Evolutionary conservation across 1,140 invertebrate genomes (phyloP).

Genomic region (Odontomachus brunneus): DNA sequence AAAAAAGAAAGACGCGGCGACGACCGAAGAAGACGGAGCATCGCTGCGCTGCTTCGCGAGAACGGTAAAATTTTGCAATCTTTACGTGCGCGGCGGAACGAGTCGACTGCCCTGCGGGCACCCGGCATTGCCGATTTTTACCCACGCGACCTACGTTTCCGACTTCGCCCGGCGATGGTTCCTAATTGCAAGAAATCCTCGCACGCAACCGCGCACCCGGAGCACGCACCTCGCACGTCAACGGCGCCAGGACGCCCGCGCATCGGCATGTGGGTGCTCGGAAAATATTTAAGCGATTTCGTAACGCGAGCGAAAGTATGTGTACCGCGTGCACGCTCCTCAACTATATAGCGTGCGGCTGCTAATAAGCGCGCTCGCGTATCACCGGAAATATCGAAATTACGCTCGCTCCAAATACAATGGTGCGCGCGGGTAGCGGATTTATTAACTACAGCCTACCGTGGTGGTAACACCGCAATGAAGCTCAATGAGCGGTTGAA

Average conservation of each 20-base stretch:
- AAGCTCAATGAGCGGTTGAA: constrained; percentile 3
- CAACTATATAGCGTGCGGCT: constrained; percentile 27
- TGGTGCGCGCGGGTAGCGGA: background rate
- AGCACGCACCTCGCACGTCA: background rate
- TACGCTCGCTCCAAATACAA: constrained; percentile 36
- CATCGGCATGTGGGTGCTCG: constrained; percentile 21
- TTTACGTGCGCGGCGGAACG: constrained; percentile 37
- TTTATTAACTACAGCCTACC: constrained; percentile 37
- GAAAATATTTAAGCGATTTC: constrained; percentile 56
- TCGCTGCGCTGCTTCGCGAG: constrained; percentile 1
- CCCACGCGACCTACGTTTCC: constrained; percentile 32
- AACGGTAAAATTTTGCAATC: constrained; percentile 49
- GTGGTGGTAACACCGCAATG: background rate
- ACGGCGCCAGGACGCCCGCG: background rate
- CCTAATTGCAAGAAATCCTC: constrained; percentile 42
- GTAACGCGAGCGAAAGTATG: constrained; percentile 62
- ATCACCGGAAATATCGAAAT: constrained; percentile 19
- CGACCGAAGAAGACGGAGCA: background rate
- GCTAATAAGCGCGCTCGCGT: constrained; percentile 37
- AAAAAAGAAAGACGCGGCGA: background rate
- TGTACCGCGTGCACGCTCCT: background rate
- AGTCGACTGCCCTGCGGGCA: constrained; percentile 42
- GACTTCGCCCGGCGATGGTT: constrained; percentile 28
- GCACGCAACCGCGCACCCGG: constrained; percentile 38
- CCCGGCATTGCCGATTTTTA: constrained; percentile 8